Base-by-base conservation (phyloP, 2,888 invertebrate species). In the Rhagonycha lutea region DNA sequence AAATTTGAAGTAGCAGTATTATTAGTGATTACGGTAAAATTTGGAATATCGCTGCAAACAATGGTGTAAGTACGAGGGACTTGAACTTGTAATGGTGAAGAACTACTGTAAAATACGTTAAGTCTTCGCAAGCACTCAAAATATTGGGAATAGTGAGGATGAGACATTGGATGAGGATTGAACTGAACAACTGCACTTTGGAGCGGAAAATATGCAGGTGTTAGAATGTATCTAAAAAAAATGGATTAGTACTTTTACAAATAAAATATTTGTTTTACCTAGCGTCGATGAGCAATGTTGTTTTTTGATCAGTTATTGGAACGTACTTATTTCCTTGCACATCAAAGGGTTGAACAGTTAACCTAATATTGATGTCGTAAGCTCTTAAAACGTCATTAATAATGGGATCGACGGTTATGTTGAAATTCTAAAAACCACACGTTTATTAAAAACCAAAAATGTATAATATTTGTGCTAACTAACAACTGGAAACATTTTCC, bases 401-500 rank as follows among this genome's bases (percentile, higher is more conserved):
- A 24, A 69, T 61, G 2, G 69, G 69, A 14, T 23, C 26, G 26
- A 69, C 28, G 23, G 11, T 2, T n/a, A 69, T 18, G 63, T 69
- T 61, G 2, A 73, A 63, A 63, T 62, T 63, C 69, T 73, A 61
- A 67, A 32, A 28, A 14, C 14, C 23, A 29, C 14, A 63, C 23
- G 29, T 47, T 14, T 14, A 11, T 5, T 32, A 28, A 32, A 32
- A 26, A n/a, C 18, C 2, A n/a, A 69, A 8, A 69, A 69, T 1
- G 61, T 1, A 2, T n/a, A 14, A 60, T 0, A 18, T n/a, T 8
- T 29, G 9, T 8, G n/a, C 24, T n/a, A 65, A 32, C 61, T 69
- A 73, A 76, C 76, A 14, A 18, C 11, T 11, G 76, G 76, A n/a
- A 14, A 68, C 14, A 68, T 18, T 32, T 61, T 68, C 14, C 73